Percentiles rank a stretch among this genome's conserved stretches.
phyloP scores from a whole-genome alignment of 2,797 vertebrate species.

The Anabas testudineus region DNA sequence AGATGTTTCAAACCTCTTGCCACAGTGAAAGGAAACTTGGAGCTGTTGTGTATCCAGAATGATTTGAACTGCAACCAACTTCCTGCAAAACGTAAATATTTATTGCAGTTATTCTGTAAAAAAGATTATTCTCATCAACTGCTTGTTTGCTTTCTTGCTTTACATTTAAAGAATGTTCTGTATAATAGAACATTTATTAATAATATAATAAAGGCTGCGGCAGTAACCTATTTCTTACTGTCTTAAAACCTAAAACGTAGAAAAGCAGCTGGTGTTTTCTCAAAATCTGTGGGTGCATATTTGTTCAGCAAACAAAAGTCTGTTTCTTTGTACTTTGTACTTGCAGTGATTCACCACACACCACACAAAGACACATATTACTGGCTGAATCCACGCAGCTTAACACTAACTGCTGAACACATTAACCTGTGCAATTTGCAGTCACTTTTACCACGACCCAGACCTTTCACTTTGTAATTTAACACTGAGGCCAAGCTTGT shows the following conservation, averaged over 20 bases:
- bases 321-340: neutral
- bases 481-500: conserved; percentile 10
- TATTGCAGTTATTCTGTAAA: too few species aligned
- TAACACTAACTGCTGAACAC: conserved; percentile 42
- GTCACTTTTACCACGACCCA: conserved; percentile 10
- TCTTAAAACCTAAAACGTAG: conserved; percentile 1
- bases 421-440: conserved; percentile 41
- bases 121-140: conserved; percentile 18
- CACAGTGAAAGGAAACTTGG: neutral
- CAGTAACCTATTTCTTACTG: too few species aligned
- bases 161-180: neutral
- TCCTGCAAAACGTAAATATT: neutral
- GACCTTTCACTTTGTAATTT: conserved; percentile 29
- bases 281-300: neutral
- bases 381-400: conserved; percentile 10
- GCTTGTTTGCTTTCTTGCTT: neutral
- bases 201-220: too few species aligned
- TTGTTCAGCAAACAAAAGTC: neutral
- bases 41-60: neutral
- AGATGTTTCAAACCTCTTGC: neutral
- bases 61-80: neutral
- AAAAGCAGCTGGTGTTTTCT: neutral
- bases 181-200: too few species aligned
- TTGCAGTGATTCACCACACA: neutral
- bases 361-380: neutral